These are phyloP conservation scores for Gandaritis pyraliata DNA, from an alignment of 2,888 invertebrate species.

Conservation along the genomic window DNA sequence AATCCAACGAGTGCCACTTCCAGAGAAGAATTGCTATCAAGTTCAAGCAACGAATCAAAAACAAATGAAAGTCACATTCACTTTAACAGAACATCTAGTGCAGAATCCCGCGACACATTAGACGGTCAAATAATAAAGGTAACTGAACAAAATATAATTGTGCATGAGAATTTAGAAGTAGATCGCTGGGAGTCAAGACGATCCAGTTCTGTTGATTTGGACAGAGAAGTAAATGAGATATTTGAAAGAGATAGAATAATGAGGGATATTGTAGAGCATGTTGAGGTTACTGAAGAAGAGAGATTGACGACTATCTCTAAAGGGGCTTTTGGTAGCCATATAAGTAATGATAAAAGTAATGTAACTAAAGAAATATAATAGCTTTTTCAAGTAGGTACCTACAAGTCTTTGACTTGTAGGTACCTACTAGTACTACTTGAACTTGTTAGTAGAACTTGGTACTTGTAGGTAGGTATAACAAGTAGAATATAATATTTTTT, in stretches of 20 bases:
- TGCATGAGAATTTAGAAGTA: slow-evolving; percentile 61
- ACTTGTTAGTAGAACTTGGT: no score
- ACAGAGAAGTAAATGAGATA: slow-evolving; percentile 73
- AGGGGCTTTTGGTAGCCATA: slow-evolving; percentile 61
- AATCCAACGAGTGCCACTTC: slow-evolving; percentile 50
- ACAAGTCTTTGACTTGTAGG: no score
- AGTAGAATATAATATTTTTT: no score
- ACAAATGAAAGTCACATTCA: slow-evolving; percentile 51
- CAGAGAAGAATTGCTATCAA: slow-evolving; percentile 54
- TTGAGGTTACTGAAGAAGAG: slow-evolving; percentile 47
- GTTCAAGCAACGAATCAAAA: slow-evolving; percentile 44
- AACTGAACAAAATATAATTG: slow-evolving; percentile 61
- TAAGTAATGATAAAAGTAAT: slow-evolving; percentile 31
- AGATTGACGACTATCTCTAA: slow-evolving; percentile 54
- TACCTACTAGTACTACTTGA: no score
- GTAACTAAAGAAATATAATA: neutral
- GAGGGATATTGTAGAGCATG: slow-evolving; percentile 46
- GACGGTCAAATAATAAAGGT: slow-evolving; percentile 70
- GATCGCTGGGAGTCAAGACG: slow-evolving; percentile 60
- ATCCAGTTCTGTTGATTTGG: slow-evolving; percentile 73
- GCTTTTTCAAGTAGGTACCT: no score
- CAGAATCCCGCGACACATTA: slow-evolving; percentile 63
- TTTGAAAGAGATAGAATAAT: slow-evolving; percentile 65
- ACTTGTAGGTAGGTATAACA: no score
- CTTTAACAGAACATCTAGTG: slow-evolving; percentile 55